These are phyloP conservation scores for Bolborhynchus lineola DNA, from an alignment of 2,113 vertebrate species.

Conservation along the genomic window DNA sequence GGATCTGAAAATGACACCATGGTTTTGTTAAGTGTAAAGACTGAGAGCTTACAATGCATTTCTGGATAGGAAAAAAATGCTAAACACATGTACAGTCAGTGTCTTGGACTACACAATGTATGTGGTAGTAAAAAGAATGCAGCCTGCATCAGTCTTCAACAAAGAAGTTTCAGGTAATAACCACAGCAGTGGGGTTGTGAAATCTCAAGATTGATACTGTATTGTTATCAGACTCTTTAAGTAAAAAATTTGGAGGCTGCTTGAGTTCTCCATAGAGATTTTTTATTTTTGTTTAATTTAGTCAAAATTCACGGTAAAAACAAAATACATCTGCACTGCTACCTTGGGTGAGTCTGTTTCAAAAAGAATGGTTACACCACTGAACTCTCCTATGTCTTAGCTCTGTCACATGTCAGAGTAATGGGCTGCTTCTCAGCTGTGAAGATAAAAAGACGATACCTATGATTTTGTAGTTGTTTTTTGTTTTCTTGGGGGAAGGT, in stretches of 20 bases:
- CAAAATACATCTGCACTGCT: neutral
- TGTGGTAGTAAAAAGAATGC: neutral
- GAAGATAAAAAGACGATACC: neutral
- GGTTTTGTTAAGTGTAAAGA: neutral
- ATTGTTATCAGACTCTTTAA: neutral
- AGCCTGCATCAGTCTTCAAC: neutral
- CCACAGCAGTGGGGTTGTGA: neutral
- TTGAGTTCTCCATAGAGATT: neutral
- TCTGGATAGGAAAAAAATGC: neutral
- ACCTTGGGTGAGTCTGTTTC: neutral
- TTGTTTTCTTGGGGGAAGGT: neutral
- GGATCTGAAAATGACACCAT: neutral
- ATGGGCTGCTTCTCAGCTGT: neutral
- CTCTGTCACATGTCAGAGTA: neutral
- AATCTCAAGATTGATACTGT: neutral
- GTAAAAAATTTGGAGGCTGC: neutral
- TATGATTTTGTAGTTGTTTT: neutral
- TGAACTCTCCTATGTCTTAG: neutral
- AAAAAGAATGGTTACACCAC: neutral
- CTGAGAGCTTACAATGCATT: neutral
- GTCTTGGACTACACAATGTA: neutral
- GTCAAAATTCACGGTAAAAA: neutral
- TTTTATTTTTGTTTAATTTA: neutral
- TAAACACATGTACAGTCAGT: neutral
- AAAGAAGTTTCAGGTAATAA: neutral